Conservation (phyloP, 2,113 vertebrate genomes). For the Polypterus senegalus region DNA sequence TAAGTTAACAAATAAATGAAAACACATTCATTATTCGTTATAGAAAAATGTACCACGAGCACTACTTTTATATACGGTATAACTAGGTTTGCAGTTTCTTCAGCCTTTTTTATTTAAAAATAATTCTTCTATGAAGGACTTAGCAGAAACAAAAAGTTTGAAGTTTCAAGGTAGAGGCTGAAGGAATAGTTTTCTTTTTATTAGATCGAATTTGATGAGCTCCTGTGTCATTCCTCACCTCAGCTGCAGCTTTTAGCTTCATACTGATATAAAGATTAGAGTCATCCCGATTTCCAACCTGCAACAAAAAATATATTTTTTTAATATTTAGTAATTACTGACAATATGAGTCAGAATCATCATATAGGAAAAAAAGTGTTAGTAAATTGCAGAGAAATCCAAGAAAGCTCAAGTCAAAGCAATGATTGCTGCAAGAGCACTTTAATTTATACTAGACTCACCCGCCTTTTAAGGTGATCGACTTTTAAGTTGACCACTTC, state of each 20-base stretch:
- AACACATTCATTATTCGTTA: too few species aligned
- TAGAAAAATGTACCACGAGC: too few species aligned
- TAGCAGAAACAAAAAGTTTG: too few species aligned
- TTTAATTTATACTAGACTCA: too few species aligned
- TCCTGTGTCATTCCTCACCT: conserved; percentile 50
- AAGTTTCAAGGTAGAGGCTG: background rate
- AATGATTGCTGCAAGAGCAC: too few species aligned
- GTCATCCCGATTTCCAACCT: conserved; percentile 92
- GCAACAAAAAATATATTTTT: conserved; percentile 24
- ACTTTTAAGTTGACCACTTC: too few species aligned
- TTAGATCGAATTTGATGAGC: background rate
- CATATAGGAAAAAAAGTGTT: conserved; percentile 20
- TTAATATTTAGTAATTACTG: background rate
- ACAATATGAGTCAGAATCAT: conserved; percentile 23
- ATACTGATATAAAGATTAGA: conserved; percentile 93
- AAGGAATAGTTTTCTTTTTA: background rate
- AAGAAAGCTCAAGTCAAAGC: too few species aligned
- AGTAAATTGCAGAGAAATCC: background rate
- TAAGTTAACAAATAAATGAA: conserved; percentile 21
- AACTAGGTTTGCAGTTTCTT: too few species aligned
- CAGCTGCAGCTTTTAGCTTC: conserved; percentile 91
- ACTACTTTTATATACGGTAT: too few species aligned
- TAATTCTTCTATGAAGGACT: too few species aligned
- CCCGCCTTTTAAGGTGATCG: too few species aligned
- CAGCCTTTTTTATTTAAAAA: too few species aligned